phyloP scores from a whole-genome alignment of 2,113 vertebrate genomes.

The Herpetotheres cachinnans region DNA sequence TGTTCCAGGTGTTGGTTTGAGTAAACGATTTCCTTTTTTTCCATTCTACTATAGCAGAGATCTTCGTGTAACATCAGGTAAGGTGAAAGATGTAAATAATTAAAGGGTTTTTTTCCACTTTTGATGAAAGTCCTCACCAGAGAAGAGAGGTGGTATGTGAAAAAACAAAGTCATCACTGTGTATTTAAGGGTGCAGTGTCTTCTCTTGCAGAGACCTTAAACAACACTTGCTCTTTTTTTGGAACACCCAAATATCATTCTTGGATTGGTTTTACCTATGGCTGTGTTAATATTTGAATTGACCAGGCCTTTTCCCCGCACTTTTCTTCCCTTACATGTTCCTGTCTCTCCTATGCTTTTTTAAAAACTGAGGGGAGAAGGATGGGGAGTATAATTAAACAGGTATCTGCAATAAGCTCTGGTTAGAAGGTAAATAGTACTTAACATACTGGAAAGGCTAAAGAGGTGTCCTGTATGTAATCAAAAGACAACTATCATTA shows the following conservation, averaged over 20 bases:
- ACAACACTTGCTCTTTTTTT: neutral
- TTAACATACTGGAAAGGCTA: neutral
- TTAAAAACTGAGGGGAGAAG: neutral
- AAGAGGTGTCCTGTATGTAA: neutral
- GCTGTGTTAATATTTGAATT: neutral
- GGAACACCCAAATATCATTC: neutral
- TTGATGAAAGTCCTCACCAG: neutral
- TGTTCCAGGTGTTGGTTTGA: neutral
- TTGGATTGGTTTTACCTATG: neutral
- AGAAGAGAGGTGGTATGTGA: neutral
- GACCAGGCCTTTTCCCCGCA: rapidly evolving
- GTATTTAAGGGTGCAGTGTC: neutral
- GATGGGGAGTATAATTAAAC: neutral
- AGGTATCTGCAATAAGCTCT: neutral
- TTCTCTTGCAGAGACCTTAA: neutral
- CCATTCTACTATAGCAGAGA: neutral
- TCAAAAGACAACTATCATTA: neutral
- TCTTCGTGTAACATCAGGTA: neutral
- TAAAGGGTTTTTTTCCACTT: rapidly evolving
- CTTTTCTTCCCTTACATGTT: neutral
- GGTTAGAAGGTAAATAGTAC: neutral
- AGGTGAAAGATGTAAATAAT: neutral
- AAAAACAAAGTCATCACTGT: neutral
- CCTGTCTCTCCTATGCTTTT: neutral
- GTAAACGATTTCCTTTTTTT: neutral